A percentile compares a stretch with the other conserved stretches of the same genome.
Conservation (phyloP, 2,113 vertebrate species). For the Falcunculus frontatus region DNA sequence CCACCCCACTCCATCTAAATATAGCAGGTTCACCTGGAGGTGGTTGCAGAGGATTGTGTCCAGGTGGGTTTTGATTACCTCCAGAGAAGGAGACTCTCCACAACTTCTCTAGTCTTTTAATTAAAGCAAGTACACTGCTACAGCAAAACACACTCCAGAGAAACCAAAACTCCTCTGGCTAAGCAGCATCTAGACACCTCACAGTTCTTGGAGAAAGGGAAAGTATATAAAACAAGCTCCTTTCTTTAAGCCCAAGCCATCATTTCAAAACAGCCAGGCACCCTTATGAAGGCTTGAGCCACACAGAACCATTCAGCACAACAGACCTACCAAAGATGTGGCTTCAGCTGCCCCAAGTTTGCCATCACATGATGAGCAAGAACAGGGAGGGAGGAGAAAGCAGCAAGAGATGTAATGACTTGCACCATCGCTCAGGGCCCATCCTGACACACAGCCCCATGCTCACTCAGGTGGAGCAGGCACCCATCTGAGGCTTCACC, state of each 20-base stretch:
- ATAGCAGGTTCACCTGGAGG: not conserved
- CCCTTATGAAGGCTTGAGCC: not conserved
- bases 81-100: not conserved
- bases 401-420: not conserved
- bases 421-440: not conserved
- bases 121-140: not conserved
- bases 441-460: not conserved
- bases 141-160: not conserved
- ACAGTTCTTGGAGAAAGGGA: not conserved
- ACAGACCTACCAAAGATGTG: accelerated
- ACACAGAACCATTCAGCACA: not conserved
- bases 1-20: not conserved
- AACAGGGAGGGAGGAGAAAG: not conserved
- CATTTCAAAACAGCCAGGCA: not conserved
- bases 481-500: not conserved
- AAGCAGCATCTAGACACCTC: not conserved
- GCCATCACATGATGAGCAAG: accelerated
- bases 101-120: not conserved
- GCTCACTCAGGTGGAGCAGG: accelerated
- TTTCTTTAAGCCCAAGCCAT: not conserved
- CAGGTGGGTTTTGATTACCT: not conserved
- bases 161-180: not conserved
- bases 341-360: not conserved
- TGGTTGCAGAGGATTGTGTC: not conserved
- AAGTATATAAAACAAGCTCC: not conserved